Base-by-base conservation (phyloP, 2,797 vertebrate genomes). In the Oceanodroma leucorhoa region DNA sequence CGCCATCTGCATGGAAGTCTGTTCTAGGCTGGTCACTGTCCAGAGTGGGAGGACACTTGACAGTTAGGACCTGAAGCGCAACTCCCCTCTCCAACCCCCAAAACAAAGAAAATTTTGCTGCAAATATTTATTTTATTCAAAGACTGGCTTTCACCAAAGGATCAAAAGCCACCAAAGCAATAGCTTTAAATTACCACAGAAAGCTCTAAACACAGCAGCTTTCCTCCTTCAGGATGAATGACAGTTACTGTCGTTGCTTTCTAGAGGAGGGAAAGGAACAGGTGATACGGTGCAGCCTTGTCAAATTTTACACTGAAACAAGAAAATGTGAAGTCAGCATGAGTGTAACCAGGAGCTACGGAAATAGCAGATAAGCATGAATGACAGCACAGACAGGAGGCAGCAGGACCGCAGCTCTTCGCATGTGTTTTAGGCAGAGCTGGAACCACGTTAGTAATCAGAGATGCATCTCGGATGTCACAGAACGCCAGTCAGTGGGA, bases 281-380 rank as follows among this genome's bases (percentile, higher is more conserved):
- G 1, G 73, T 36, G 87, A 72, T 88, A 95, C 91, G 72, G 57
- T 30, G n/a, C 87, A 84, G 82, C 34, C 67, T 64, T 94, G 84
- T 83, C 87, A 94, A 57, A 87, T 85, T 90, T 67, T 87, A 84
- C 89, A 77, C 0, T 22, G 78, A 78, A 94, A 91, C 48, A 83
- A 80, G 91, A 76, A 90, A 89, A 86, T 18, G 66, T 32, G 73
- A 88, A 90, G 77, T 82, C 87, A 89, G 85, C 66, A 82, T 16
- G 24, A 55, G 57, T 80, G 15, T 60, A 91, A 67, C 48, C 3
- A 22, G 80, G 85, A 93, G 64, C 62, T 80, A 75, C 15, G 18
- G 66, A 79, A 93, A 58, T 3, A 76, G 60, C 0, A 94, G 73
- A 53, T 82, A 95, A 90, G 51, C 15, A 43, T 54, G 77, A 90